phyloP scores from a whole-genome alignment of 2,888 invertebrate species.

The Stenodema calcarata region DNA sequence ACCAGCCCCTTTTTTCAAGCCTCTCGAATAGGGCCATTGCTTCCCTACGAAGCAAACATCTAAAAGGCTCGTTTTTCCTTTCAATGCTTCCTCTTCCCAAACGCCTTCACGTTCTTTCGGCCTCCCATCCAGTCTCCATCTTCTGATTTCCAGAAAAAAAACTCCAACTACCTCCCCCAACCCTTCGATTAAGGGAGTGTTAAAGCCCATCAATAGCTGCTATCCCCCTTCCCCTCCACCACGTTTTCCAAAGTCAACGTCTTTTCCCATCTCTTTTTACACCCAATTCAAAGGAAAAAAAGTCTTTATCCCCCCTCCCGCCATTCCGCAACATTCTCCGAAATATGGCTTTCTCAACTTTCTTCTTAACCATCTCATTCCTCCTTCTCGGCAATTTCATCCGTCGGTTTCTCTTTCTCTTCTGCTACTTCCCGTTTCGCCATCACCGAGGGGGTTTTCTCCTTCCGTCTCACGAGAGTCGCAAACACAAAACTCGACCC shows the following conservation, averaged over 20 bases:
- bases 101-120: background rate
- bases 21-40: background rate
- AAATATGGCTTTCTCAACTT: conserved; percentile 34
- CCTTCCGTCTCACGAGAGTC: background rate
- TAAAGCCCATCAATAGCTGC: conserved; percentile 39
- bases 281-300: conserved; percentile 26
- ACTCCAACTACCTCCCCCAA: background rate
- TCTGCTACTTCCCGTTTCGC: background rate
- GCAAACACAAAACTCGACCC: conserved; percentile 22
- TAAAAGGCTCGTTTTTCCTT: background rate
- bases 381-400: background rate
- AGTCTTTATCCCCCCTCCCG: background rate
- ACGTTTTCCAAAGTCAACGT: background rate
- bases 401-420: conserved; percentile 2
- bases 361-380: background rate
- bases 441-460: background rate
- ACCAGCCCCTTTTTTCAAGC: background rate
- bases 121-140: background rate
- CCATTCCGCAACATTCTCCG: background rate
- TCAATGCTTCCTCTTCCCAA: background rate
- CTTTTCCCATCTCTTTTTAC: conserved; percentile 19
- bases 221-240: background rate
- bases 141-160: background rate
- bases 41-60: conserved; percentile 11
- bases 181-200: conserved; percentile 41